Percentiles rank a stretch among this genome's conserved stretches.
These are phyloP conservation scores for Neoscelio sp. DNA, from an alignment of 2,888 invertebrate species.

Conservation along the genomic window DNA sequence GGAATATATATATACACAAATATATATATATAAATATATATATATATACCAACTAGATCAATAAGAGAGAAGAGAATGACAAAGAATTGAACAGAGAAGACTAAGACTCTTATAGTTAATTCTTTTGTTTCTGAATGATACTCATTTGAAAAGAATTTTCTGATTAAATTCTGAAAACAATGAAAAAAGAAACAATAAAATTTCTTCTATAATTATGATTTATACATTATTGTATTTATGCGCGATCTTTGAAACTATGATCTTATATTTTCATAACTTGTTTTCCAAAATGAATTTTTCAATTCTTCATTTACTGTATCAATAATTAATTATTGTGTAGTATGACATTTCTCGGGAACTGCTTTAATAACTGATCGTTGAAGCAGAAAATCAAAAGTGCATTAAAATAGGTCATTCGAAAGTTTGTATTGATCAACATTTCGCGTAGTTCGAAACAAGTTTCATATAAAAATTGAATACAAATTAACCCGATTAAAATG, in stretches of 20 bases:
- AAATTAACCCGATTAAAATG: background rate
- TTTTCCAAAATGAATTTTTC: background rate
- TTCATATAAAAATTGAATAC: too few relatives aligned
- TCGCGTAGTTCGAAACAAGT: background rate
- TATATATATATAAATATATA: conserved; percentile 2
- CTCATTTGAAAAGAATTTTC: conserved; percentile 30
- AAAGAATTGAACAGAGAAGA: conserved; percentile 38
- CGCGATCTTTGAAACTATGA: too few relatives aligned
- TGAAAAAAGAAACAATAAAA: too few relatives aligned
- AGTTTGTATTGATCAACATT: background rate
- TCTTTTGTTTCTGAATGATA: conserved; percentile 28
- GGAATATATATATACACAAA: conserved; percentile 1
- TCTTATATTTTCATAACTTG: background rate
- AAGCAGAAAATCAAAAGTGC: background rate
- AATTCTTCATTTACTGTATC: background rate
- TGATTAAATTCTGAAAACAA: conserved; percentile 32
- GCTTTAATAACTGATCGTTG: background rate
- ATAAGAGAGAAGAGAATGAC: conserved; percentile 49
- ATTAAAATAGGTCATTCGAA: background rate
- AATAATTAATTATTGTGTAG: background rate
- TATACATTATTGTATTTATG: too few relatives aligned
- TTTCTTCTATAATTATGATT: too few relatives aligned
- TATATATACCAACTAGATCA: conserved; percentile 52
- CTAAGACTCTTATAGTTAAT: conserved; percentile 43
- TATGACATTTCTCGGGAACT: background rate